These are phyloP conservation scores for Dasysyrphus tricinctus DNA, from an alignment of 2,888 invertebrate species.

Conservation along the genomic window DNA sequence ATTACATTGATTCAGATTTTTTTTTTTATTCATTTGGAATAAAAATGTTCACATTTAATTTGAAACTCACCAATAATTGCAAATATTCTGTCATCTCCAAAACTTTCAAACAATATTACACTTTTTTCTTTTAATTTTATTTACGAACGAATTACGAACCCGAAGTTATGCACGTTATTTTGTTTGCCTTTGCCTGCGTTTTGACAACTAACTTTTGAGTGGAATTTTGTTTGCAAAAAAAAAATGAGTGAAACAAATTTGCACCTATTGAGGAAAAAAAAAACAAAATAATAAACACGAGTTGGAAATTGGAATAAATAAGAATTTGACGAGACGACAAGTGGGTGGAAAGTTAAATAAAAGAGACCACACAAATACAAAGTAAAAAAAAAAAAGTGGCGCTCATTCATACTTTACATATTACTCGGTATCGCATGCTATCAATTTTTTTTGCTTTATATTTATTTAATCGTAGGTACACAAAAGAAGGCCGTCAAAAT, in stretches of 20 bases:
- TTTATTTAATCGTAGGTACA: neutral
- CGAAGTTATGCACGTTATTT: conserved; percentile 42
- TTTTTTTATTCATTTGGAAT: conserved; percentile 45
- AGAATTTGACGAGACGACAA: conserved; percentile 9
- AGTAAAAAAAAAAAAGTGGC: conserved; percentile 18
- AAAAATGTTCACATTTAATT: conserved; percentile 56
- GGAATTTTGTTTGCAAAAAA: conserved; percentile 54
- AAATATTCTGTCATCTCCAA: conserved; percentile 90
- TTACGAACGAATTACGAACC: conserved; percentile 33
- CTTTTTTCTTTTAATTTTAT: conserved; percentile 39
- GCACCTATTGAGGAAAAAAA: conserved; percentile 20
- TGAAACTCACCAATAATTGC: conserved; percentile 88
- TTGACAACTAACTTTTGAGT: conserved; percentile 71
- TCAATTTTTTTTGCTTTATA: neutral
- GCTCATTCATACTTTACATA: conserved; percentile 50
- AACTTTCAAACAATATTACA: conserved; percentile 41
- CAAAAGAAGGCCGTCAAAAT: conserved; percentile 26
- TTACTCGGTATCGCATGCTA: conserved; percentile 24
- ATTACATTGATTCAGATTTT: conserved; percentile 26
- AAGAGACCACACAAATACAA: conserved; percentile 5
- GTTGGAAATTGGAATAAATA: conserved; percentile 28
- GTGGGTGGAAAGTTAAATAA: conserved; percentile 42
- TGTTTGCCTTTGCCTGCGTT: conserved; percentile 51
- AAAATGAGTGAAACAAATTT: conserved; percentile 30
- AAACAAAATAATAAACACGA: conserved; percentile 8